Evolutionary conservation across 37 sponge, comb jelly and placozoan genomes (phyloP).

Genomic region (Axinella damicornis): DNA sequence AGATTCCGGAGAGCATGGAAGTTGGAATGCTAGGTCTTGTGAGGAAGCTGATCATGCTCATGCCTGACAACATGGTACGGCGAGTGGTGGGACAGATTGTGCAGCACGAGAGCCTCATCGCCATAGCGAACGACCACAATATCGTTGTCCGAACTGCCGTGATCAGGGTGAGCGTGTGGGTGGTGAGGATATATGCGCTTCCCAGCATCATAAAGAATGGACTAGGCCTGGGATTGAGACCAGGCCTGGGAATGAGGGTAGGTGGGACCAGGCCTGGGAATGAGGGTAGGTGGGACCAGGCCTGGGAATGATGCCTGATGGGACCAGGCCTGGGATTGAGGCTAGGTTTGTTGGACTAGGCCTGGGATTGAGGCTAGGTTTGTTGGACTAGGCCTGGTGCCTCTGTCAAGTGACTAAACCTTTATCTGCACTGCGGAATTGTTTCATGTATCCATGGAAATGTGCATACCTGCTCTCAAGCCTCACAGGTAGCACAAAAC

Average conservation of each 20-base stretch:
- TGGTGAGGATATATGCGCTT: not conserved
- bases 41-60: conserved; percentile 49
- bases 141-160: conserved; percentile 82
- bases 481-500: not conserved
- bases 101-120: conserved; percentile 59
- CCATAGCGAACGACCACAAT: conserved; percentile 68
- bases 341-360: too few species aligned
- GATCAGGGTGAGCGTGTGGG: conserved; percentile 57
- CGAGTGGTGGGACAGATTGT: conserved; percentile 64
- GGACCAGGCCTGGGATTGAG: too few species aligned
- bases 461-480: not conserved
- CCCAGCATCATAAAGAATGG: too few species aligned
- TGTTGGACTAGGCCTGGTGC: too few species aligned
- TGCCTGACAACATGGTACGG: conserved; percentile 64
- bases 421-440: too few species aligned
- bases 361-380: too few species aligned
- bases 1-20: conserved; percentile 64
- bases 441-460: not conserved
- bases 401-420: too few species aligned
- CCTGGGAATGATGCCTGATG: too few species aligned
- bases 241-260: too few species aligned
- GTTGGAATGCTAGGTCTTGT: conserved; percentile 69
- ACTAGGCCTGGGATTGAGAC: too few species aligned
- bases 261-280: too few species aligned
- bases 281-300: too few species aligned